Evolutionary conservation across 2,113 vertebrate species (phyloP).

Genomic region (Sinocyclocheilus maitianheensis): DNA sequence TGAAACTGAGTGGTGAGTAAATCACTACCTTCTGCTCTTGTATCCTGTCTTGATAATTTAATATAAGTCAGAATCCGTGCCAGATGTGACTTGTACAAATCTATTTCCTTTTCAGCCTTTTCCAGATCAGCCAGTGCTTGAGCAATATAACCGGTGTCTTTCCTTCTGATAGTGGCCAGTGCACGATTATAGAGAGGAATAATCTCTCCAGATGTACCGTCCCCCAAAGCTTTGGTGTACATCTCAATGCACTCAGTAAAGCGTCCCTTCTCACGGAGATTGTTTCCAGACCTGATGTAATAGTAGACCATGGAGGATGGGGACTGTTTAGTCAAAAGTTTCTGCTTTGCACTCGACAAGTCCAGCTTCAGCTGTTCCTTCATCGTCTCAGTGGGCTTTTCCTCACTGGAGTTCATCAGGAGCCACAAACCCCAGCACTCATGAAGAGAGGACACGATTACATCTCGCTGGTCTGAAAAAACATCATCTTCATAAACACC

Average conservation of each 20-base stretch:
- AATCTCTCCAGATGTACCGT: constrained; percentile 56
- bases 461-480: not conserved
- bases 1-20: no score
- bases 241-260: no score
- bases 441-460: not conserved
- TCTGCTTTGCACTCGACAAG: constrained; percentile 42
- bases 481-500: not conserved
- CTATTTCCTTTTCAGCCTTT: constrained; percentile 42
- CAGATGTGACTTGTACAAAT: constrained; percentile 30
- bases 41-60: not conserved
- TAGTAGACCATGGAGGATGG: constrained; percentile 50
- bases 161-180: constrained; percentile 24
- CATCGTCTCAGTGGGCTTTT: not conserved
- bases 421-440: not conserved
- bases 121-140: constrained; percentile 28
- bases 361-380: not conserved
- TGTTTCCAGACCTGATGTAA: constrained; percentile 53
- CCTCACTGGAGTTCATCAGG: not conserved
- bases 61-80: not conserved
- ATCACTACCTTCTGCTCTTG: no score
- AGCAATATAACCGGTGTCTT: not conserved
- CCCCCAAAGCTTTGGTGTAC: no score
- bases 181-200: constrained; percentile 64
- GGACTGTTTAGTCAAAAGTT: constrained; percentile 7
- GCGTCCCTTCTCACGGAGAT: not conserved